Evolutionary conservation across 2,888 invertebrate genomes (phyloP), one percentile per base, ranked within the genome.

Genomic region (Agrochola lychnidis): DNA sequence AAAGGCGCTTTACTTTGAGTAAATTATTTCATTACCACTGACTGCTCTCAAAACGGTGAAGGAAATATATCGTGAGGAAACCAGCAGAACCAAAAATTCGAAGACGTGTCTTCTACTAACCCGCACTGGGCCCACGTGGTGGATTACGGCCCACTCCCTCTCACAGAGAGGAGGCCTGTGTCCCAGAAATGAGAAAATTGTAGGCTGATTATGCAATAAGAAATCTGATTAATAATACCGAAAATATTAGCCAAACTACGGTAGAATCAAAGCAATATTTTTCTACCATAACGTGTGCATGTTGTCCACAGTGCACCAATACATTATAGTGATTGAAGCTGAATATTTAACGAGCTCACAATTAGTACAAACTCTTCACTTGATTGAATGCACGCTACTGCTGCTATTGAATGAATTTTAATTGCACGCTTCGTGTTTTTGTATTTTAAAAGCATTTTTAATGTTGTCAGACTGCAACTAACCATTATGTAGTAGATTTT

Each of bases 311-410:
- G 36, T 51, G 64, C 67, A 62, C 57, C 53, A 62, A 64, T 73
- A 71, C 83, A 85, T 76, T 87, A 82, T 22, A 61, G 40, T 76
- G 80, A 88, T 87, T 85, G 80, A 10, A 61, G 5, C 70, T 80
- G 70, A 87, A 88, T 88, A 87, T 84, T 87, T 88, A 85, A 84
- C 68, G 68, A 51, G 61, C 42, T 61, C 67, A 81, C 85, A 83
- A 83, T 79, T 78, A 83, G 74, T 76, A 83, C 71, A 64, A 83
- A 84, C 90, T 85, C 88, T 87, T 87, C 83, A 78, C 80, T 81
- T 84, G 88, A 91, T 90, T 90, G 90, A 81, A 79, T 81, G 82
- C 91, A 89, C 91, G 89, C 89, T 59, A 89, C 2, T 30, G 62
- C 77, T 70, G 51, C 71, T 66, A 87, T 85, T 86, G 84, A 84